Evolutionary conservation across 2,113 vertebrate genomes (phyloP), one percentile per base, ranked within the genome.

Genomic region (Porphyrio hochstetteri): DNA sequence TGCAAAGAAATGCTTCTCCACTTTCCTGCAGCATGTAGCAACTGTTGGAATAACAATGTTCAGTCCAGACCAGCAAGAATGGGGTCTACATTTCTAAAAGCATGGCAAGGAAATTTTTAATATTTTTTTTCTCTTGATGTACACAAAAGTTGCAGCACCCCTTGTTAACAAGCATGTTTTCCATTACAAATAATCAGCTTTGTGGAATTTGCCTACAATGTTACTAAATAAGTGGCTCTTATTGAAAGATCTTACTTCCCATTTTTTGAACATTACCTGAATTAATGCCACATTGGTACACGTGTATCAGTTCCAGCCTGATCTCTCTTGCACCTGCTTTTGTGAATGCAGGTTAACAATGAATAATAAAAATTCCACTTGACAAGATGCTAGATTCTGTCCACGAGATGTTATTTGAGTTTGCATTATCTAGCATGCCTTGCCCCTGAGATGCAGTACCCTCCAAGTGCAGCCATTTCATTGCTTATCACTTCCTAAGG

Each of bases 1-100:
- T 95, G 92, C 68, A 97, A 85, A 93, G 59, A 97, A 82, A 65
- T 5, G 8, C 56, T 93, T 82, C 70, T 79, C 53, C 28, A 11
- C n/a, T 92, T 82, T 35, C 21, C 75, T 46, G 27, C 67, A 89
- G 52, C 48, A 31, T 16, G 20, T 25, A 88, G 60, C 38, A 82
- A 57, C 57, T 5, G 83, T 9, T 24, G 50, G 28, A 40, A 33
- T 20, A 71, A 40, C 61, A 69, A 64, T 9, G 15, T 59, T 59
- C 59, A 82, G 55, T 35, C 38, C 53, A 40, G 25, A 17, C 17
- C 74, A 92, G 40, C 38, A 76, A 69, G 55, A 89, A 65, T 21
- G 19, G 44, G 31, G 56, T 60, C 48, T n/a, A 38, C 10, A 55
- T 72, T 94, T 79, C 65, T 79, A 69, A 93, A 95, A 92, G 76